Evolutionary conservation across 2,888 invertebrate species (phyloP).

Genomic region (Allacma fusca): DNA sequence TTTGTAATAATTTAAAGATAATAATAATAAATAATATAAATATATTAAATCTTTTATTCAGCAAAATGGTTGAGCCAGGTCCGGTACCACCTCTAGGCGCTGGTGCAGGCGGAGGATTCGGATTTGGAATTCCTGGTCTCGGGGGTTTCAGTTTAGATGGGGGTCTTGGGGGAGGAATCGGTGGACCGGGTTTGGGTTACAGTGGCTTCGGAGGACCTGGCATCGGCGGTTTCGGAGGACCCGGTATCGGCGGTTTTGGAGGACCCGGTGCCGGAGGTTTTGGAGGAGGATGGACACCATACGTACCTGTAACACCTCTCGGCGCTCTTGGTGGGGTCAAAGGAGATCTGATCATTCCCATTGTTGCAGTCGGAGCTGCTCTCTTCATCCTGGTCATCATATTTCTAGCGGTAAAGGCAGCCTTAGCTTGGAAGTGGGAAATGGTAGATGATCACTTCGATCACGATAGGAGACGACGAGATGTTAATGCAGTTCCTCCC

Average conservation of each 20-base stretch:
- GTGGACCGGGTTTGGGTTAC: slow-evolving; percentile 6
- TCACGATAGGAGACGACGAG: not conserved
- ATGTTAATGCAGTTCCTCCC: slow-evolving; percentile 40
- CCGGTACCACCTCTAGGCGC: not conserved
- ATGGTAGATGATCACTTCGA: slow-evolving; percentile 39
- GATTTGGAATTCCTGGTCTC: not conserved
- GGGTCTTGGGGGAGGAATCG: not conserved
- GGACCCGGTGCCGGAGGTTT: slow-evolving; percentile 46
- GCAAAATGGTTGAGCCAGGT: slow-evolving; percentile 22
- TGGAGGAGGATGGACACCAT: slow-evolving; percentile 52
- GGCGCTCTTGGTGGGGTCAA: slow-evolving; percentile 58
- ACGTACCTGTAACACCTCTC: slow-evolving; percentile 59
- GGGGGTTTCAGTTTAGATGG: not conserved
- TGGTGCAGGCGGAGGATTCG: not conserved
- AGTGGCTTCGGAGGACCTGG: slow-evolving; percentile 20
- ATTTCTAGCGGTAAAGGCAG: slow-evolving; percentile 59
- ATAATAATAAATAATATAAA: no score
- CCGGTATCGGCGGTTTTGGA: slow-evolving; percentile 35
- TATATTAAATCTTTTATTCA: no score
- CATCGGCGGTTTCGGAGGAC: slow-evolving; percentile 34
- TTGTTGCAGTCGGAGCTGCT: slow-evolving; percentile 59
- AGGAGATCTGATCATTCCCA: slow-evolving; percentile 60
- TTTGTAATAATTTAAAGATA: no score
- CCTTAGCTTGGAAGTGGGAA: slow-evolving; percentile 56
- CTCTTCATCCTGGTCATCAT: slow-evolving; percentile 58